Base-by-base conservation (phyloP, 2,797 vertebrate species). In the Intellagama lesueurii region DNA sequence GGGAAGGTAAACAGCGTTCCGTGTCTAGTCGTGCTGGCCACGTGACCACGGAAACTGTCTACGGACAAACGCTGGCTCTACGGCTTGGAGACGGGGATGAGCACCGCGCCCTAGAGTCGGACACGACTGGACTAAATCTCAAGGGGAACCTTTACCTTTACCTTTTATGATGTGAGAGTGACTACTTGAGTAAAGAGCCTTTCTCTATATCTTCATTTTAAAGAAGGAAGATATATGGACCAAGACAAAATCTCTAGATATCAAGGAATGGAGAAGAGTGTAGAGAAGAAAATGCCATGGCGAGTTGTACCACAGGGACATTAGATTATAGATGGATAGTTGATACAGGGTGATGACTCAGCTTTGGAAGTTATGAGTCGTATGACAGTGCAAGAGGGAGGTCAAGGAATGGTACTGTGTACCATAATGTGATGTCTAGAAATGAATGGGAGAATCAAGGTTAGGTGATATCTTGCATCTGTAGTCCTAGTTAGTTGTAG, bases 401-500 rank as follows among this genome's bases (percentile, higher is more conserved):
- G 35, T 87, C 0, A 81, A 82, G 49, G 19, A 44, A 56, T 11
- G 32, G 8, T 8, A 35, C 66, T n/a, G 26, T 0, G 0, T 22
- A 0, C 75, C 4, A 89, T 47, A 40, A 44, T 11, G 1, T 44
- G 64, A 24, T 87, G 81, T 69, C 85, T 0, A 77, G 72, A 94
- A n/a, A 89, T 1, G 1, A 78, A 89, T 93, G 75, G 47, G 83
- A 73, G 91, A 92, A 28, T 40, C 88, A 89, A 90, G 85, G 88
- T 47, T 91, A 89, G 83, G 86, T 87, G 24, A 91, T 80, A 86
- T 60, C 88, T 88, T 84, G 91, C 85, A 93, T 92, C 89, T 78
- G 75, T 89, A 91, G 88, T 95, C 85, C 92, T 91, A 86, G 88
- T 83, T 93, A 90, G 95, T 95, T 64, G 60, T 93, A 86, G 85